These are phyloP conservation scores for Lysandra coridon DNA, from an alignment of 2,888 invertebrate genomes.

Conservation along the genomic window DNA sequence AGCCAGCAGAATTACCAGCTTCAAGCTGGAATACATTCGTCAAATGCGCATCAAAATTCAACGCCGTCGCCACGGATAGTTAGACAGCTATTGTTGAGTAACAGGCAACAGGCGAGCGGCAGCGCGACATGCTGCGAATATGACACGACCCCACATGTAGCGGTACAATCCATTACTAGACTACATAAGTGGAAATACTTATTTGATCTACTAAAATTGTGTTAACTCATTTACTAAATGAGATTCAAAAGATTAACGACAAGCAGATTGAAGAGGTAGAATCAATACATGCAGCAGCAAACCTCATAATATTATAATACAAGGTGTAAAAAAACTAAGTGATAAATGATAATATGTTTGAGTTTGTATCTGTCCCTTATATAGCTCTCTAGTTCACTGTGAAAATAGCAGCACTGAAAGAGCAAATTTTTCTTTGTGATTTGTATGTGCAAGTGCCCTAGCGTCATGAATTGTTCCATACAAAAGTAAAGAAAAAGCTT, in stretches of 20 bases:
- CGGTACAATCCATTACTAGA: background rate
- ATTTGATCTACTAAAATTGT: background rate
- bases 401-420: too few species aligned
- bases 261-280: background rate
- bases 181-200: background rate
- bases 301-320: background rate
- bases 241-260: background rate
- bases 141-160: constrained; percentile 4
- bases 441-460: too few species aligned
- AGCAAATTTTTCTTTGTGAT: too few species aligned
- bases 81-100: background rate
- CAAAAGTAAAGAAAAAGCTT: too few species aligned
- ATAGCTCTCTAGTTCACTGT: too few species aligned
- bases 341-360: too few species aligned
- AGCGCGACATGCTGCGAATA: background rate
- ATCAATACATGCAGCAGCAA: background rate
- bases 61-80: background rate
- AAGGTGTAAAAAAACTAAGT: too few species aligned
- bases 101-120: background rate
- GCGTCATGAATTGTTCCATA: too few species aligned
- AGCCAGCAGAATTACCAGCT: background rate
- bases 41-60: constrained; percentile 18
- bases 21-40: background rate
- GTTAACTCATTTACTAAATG: background rate
- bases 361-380: too few species aligned